Base-by-base conservation (phyloP, 37 sponge, comb jelly and placozoan species). In the Geodia barretti region DNA sequence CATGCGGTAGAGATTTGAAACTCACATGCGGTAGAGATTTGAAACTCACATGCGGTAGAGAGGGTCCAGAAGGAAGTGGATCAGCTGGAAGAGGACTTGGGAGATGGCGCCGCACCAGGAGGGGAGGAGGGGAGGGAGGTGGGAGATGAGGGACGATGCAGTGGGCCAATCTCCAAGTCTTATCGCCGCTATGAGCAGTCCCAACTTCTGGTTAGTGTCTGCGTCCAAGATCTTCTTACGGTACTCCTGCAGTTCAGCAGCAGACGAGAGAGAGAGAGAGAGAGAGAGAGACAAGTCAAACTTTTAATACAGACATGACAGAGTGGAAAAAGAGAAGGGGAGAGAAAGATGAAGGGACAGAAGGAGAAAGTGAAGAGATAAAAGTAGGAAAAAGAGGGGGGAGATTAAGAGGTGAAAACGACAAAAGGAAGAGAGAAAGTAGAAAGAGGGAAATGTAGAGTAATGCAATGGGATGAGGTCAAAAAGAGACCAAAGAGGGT, bases 131-230 rank as follows among this genome's bases (percentile, higher is more conserved):
- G 87, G 85, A 23, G 97, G 97, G 7, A 97, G 87, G n/a, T 76
- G 73, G 33, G 83, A 61, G 21, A 97, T 62, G 36, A 97, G 61
- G 36, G 24, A 30, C 20, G 17, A 9, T 14, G 97, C 90, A 2
- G 66, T 35, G 3, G 43, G 26, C 97, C 97, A 97, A 73, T 89
- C 83, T 0, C 95, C 92, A 20, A 81, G 54, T 28, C 67, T 42
- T 0, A 97, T 60, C 41, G 88, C 74, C 19, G 97, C 92, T n/a
- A 87, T 80, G 30, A 86, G 86, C 36, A 97, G 37, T 0, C 95
- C 91, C 4, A 97, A 66, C 83, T 95, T 95, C 92, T 97, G 97
- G 85, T 97, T 97, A 26, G 64, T 3, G 1, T 72, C 83, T 7
- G 64, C 37, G 0, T 77, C 78, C 14, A 88, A 74, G 1, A 83